Conservation (phyloP, 2,888 invertebrate genomes). For the Drosophila monieri region DNA sequence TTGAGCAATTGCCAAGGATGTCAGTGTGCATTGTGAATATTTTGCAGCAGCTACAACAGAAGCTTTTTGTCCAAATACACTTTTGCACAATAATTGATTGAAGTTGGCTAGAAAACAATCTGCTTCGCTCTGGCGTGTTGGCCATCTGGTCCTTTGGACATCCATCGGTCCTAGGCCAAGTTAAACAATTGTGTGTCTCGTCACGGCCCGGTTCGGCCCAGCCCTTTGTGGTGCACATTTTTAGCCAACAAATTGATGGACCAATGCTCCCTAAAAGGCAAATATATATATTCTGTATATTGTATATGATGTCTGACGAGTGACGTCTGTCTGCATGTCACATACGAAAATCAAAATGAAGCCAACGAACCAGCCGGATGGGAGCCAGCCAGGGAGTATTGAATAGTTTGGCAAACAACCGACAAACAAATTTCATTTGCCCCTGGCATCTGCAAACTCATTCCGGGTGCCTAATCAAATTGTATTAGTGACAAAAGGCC, state of each 20-base stretch:
- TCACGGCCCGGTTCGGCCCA: not conserved
- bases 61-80: conserved; percentile 20
- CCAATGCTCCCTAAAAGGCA: conserved; percentile 1
- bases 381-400: conserved; percentile 39
- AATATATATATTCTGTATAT: conserved; percentile 31
- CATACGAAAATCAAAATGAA: conserved; percentile 20
- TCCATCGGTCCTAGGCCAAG: conserved; percentile 4
- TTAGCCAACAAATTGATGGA: conserved; percentile 40
- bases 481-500: conserved; percentile 69
- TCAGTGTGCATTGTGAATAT: conserved; percentile 5
- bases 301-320: conserved; percentile 58
- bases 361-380: not conserved
- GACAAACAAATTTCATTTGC: conserved; percentile 72
- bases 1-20: conserved; percentile 23
- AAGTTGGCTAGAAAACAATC: conserved; percentile 12
- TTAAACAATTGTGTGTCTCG: conserved; percentile 16
- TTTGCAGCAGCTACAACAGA: not conserved
- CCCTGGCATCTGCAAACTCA: conserved; percentile 15
- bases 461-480: conserved; percentile 61
- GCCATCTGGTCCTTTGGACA: not conserved
- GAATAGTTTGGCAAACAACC: conserved; percentile 73
- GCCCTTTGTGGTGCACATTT: conserved; percentile 10
- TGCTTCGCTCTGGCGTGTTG: not conserved
- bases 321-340: conserved; percentile 47
- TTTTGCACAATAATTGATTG: conserved; percentile 20